A percentile compares a stretch with the other conserved stretches of the same genome.
phyloP scores from a whole-genome alignment of 2,888 invertebrate genomes.

The Apotomis capreana region DNA sequence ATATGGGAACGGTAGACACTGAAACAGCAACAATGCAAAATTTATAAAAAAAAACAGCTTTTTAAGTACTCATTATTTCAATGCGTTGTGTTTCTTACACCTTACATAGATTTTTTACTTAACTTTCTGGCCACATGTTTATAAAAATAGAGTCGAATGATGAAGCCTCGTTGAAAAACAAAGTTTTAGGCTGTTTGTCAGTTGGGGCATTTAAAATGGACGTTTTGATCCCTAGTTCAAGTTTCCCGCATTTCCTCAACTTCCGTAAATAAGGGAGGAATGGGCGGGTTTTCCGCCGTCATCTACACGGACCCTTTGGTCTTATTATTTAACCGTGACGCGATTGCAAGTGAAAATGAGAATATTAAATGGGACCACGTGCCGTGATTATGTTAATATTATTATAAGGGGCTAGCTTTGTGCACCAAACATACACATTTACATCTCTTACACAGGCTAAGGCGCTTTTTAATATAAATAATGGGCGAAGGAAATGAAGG shows the following conservation, averaged over 20 bases:
- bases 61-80: too few relatives aligned
- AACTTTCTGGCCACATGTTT: too few relatives aligned
- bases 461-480: too few relatives aligned
- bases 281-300: conserved; percentile 34
- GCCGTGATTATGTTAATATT: conserved; percentile 7
- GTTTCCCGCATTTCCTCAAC: conserved; percentile 27
- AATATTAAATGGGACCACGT: conserved; percentile 17
- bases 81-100: too few relatives aligned
- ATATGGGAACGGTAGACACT: too few relatives aligned
- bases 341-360: conserved; percentile 22
- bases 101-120: too few relatives aligned
- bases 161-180: too few relatives aligned
- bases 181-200: not conserved
- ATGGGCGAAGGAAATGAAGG: too few relatives aligned
- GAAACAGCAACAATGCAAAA: too few relatives aligned
- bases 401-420: not conserved
- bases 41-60: too few relatives aligned
- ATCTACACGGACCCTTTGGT: conserved; percentile 16
- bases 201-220: conserved; percentile 16
- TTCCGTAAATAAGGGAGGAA: conserved; percentile 36
- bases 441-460: too few relatives aligned
- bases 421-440: not conserved
- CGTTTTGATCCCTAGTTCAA: conserved; percentile 24
- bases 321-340: conserved; percentile 22
- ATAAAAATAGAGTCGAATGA: too few relatives aligned